phyloP scores from a whole-genome alignment of 2,888 invertebrate species.

The Hirtodrosophila cameraria region DNA sequence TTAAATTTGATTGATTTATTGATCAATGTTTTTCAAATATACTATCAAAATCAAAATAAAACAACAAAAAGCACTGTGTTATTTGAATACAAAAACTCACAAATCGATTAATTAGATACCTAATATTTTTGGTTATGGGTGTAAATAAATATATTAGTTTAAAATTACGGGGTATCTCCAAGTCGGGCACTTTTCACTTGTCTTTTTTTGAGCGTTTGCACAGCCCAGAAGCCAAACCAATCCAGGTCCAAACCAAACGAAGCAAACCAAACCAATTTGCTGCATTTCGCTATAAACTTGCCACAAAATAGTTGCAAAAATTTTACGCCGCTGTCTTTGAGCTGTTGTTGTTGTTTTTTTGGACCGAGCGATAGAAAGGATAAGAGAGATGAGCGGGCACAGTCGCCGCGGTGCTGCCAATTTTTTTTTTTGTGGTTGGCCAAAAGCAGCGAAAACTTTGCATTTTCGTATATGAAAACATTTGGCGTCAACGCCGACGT shows the following conservation, averaged over 20 bases:
- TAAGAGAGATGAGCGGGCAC: not conserved
- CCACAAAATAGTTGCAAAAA: conserved; percentile 61
- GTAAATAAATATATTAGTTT: too few relatives aligned
- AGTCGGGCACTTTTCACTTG: too few relatives aligned
- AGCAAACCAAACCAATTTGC: conserved; percentile 67
- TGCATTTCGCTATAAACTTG: conserved; percentile 57
- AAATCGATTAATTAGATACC: too few relatives aligned
- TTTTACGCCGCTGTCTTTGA: conserved; percentile 24
- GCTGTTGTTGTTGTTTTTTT: conserved; percentile 20
- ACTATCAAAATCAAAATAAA: too few relatives aligned
- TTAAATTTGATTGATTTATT: too few relatives aligned
- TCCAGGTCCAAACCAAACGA: conserved; percentile 15
- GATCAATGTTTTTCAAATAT: too few relatives aligned
- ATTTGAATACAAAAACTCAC: too few relatives aligned
- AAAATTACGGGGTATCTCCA: too few relatives aligned
- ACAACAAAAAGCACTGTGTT: too few relatives aligned
- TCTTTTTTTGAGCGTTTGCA: not conserved
- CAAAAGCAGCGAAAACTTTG: conserved; percentile 45
- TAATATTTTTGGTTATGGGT: too few relatives aligned
- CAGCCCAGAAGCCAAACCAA: conserved; percentile 21
- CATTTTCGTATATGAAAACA: conserved; percentile 53
- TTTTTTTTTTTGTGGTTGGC: conserved; percentile 27
- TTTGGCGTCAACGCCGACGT: not conserved
- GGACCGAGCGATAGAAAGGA: not conserved
- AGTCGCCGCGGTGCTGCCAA: conserved; percentile 13